Percentiles rank a stretch among this genome's conserved stretches.
Evolutionary conservation across 2,113 vertebrate genomes (phyloP).

Genomic region (Alces alces): DNA sequence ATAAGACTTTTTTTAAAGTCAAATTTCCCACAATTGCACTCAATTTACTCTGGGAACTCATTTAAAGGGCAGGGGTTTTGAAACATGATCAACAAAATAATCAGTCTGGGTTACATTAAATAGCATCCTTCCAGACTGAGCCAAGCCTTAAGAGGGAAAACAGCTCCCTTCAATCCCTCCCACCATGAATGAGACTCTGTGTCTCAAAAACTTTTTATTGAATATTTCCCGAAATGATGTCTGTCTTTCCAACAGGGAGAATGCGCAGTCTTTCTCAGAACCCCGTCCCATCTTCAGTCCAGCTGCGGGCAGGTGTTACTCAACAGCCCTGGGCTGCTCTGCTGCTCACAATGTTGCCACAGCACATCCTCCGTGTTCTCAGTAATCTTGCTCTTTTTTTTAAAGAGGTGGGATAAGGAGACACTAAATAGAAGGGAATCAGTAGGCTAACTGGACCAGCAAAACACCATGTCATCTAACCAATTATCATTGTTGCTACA

Average conservation of each 20-base stretch:
- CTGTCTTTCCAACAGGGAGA: constrained; percentile 73
- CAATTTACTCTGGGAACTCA: constrained; percentile 78
- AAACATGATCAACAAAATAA: constrained; percentile 80
- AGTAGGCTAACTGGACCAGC: background rate
- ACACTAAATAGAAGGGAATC: constrained; percentile 50
- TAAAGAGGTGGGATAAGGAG: background rate
- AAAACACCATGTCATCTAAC: background rate
- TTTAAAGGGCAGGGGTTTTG: constrained; percentile 73
- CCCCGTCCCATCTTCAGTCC: constrained; percentile 1
- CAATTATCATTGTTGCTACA: background rate
- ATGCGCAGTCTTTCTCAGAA: constrained; percentile 65
- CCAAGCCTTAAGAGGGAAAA: constrained; percentile 78
- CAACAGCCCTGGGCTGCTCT: background rate
- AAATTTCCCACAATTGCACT: constrained; percentile 62
- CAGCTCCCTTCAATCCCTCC: constrained; percentile 64
- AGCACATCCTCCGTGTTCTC: constrained; percentile 14
- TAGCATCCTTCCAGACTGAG: constrained; percentile 71
- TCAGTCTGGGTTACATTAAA: constrained; percentile 78
- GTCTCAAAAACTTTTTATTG: constrained; percentile 78
- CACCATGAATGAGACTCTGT: constrained; percentile 74
- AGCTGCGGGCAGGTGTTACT: constrained; percentile 55
- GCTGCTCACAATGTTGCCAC: background rate
- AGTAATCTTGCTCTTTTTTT: constrained; percentile 40
- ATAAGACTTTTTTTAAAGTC: background rate
- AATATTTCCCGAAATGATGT: constrained; percentile 73